Conservation (phyloP, 2,797 vertebrate genomes). For the Trichosurus vulpecula region DNA sequence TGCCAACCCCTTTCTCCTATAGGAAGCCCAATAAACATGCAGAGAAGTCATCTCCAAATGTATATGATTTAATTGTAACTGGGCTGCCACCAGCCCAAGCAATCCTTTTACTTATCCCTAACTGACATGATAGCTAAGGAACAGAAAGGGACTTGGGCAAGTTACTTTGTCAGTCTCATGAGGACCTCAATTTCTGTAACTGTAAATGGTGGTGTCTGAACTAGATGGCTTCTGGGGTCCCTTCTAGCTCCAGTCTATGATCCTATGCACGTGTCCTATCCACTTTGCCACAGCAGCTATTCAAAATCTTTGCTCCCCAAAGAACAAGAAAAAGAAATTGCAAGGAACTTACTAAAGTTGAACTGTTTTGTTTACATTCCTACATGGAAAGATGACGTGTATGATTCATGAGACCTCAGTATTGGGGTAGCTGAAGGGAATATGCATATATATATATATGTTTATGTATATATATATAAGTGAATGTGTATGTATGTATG, state of each 20-base stretch:
- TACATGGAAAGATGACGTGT: no score
- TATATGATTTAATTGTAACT: not conserved
- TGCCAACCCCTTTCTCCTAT: not conserved
- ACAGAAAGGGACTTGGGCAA: not conserved
- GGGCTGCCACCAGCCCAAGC: not conserved
- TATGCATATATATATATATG: no score
- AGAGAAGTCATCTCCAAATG: not conserved
- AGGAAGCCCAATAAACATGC: not conserved
- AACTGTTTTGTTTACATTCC: no score
- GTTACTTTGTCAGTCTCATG: not conserved
- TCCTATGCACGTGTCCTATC: not conserved
- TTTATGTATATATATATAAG: no score
- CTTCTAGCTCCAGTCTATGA: not conserved
- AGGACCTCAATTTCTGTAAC: not conserved
- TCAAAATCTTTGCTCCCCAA: not conserved
- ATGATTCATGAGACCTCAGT: no score
- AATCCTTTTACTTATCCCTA: not conserved
- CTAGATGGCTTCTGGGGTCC: not conserved
- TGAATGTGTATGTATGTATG: no score
- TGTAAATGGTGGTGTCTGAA: not conserved
- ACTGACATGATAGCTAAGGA: not conserved
- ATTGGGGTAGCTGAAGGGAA: no score
- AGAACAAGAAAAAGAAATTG: no score
- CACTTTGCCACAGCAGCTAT: not conserved
- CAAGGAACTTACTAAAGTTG: no score